Conservation (phyloP, 2,113 vertebrate genomes). For the Oryzias celebensis region DNA sequence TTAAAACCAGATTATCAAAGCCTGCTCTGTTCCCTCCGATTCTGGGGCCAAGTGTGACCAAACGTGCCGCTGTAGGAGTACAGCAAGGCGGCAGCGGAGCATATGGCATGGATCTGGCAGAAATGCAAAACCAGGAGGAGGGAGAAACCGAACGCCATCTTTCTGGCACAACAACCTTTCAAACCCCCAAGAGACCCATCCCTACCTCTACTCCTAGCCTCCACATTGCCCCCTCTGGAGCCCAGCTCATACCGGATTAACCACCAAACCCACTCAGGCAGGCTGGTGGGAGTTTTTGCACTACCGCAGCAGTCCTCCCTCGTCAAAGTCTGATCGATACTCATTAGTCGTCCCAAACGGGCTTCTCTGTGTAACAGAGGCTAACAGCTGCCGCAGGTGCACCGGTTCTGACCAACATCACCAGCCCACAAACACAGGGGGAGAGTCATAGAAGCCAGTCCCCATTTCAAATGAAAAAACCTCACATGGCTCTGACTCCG, state of each 20-base stretch:
- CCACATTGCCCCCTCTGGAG: conserved; percentile 15
- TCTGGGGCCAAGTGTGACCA: conserved; percentile 48
- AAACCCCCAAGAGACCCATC: conserved; percentile 3
- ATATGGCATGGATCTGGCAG: conserved; percentile 5
- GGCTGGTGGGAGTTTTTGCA: conserved; percentile 66
- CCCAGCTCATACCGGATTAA: conserved; percentile 31
- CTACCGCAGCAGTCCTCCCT: conserved; percentile 43
- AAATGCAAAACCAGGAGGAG: conserved; percentile 15
- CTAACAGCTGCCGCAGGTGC: conserved; percentile 46
- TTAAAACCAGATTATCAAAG: conserved; percentile 30
- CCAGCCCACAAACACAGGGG: conserved; percentile 53
- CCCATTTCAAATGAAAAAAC: background rate
- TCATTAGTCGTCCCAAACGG: background rate
- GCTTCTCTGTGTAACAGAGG: conserved; percentile 65
- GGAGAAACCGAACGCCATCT: conserved; percentile 27
- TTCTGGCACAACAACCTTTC: conserved; percentile 6
- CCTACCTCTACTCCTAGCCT: background rate
- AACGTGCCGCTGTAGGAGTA: background rate
- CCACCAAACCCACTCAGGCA: conserved; percentile 35
- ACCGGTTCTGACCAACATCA: conserved; percentile 50
- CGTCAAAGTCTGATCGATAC: conserved; percentile 5
- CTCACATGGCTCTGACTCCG: conserved; percentile 36
- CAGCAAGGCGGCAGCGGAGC: background rate
- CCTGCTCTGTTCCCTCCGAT: conserved; percentile 55
- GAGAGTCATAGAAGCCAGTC: background rate